Conservation (phyloP, 1,140 invertebrate genomes). For the Pentalonia nigronervosa region DNA sequence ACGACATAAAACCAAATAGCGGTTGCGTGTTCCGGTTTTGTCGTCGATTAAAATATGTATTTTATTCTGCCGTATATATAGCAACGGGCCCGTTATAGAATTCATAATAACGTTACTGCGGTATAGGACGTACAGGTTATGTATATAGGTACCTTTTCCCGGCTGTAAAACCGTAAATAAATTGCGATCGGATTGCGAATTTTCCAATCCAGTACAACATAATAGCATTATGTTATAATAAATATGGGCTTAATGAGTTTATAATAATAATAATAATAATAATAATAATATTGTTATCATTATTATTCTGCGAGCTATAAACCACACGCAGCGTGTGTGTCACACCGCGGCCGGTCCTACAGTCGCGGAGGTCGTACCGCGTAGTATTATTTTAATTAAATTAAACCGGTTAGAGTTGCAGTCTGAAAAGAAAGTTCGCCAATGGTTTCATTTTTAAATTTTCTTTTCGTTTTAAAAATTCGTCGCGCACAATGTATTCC, state of each 20-base stretch:
- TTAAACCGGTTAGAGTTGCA: not conserved
- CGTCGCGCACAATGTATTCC: not conserved
- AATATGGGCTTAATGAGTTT: not conserved
- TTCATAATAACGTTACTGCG: not conserved
- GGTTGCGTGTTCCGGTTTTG: not conserved
- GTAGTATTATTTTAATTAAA: not conserved
- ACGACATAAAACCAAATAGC: not conserved
- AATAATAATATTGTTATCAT: not conserved
- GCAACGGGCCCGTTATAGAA: not conserved
- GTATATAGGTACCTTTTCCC: not conserved
- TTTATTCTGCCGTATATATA: not conserved
- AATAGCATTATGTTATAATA: not conserved
- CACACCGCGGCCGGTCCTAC: not conserved
- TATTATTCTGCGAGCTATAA: not conserved
- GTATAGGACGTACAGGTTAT: not conserved
- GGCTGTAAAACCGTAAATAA: not conserved
- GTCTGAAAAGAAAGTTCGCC: not conserved
- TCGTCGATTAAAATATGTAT: not conserved
- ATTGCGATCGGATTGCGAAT: not conserved
- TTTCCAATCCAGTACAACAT: not conserved
- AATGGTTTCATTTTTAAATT: not conserved
- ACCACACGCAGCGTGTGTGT: not conserved
- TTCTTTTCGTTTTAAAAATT: not conserved
- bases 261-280: not conserved
- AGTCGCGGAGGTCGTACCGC: not conserved